phyloP scores from a whole-genome alignment of 2,113 vertebrate genomes.

The Pongo pygmaeus region DNA sequence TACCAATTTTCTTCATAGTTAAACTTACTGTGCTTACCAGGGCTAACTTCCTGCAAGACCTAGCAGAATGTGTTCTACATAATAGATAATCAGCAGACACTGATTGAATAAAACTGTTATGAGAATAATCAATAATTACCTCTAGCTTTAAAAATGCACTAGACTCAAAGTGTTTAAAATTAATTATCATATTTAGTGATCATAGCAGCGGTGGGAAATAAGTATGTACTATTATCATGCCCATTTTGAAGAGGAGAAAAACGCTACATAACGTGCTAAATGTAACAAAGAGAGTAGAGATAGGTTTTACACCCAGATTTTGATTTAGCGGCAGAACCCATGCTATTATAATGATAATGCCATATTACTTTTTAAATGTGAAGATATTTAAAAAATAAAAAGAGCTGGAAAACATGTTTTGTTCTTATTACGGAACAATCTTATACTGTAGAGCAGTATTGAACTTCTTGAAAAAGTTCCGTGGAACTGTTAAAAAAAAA shows the following conservation, averaged over 20 bases:
- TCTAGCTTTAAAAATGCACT: not conserved
- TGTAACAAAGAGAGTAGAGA: not conserved
- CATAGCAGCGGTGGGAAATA: not conserved
- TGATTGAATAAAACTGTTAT: not conserved
- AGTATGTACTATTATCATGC: not conserved
- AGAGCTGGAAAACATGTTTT: not conserved
- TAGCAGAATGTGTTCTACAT: not conserved
- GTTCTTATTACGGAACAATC: not conserved
- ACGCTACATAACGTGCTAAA: not conserved
- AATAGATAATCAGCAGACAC: not conserved
- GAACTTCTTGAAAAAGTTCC: not conserved
- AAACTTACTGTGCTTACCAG: not conserved
- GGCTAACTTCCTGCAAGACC: not conserved
- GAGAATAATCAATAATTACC: constrained; percentile 1
- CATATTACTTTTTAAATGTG: not conserved
- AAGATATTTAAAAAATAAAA: not conserved
- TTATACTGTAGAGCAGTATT: not conserved
- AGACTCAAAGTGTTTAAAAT: not conserved
- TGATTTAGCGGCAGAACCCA: not conserved
- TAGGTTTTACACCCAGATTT: not conserved
- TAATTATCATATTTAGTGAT: not conserved
- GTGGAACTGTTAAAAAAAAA: not conserved
- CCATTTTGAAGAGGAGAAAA: not conserved
- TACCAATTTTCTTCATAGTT: not conserved
- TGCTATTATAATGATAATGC: not conserved